These are phyloP conservation scores for Brachypteracias leptosomus DNA, from an alignment of 2,113 vertebrate genomes.

Conservation along the genomic window DNA sequence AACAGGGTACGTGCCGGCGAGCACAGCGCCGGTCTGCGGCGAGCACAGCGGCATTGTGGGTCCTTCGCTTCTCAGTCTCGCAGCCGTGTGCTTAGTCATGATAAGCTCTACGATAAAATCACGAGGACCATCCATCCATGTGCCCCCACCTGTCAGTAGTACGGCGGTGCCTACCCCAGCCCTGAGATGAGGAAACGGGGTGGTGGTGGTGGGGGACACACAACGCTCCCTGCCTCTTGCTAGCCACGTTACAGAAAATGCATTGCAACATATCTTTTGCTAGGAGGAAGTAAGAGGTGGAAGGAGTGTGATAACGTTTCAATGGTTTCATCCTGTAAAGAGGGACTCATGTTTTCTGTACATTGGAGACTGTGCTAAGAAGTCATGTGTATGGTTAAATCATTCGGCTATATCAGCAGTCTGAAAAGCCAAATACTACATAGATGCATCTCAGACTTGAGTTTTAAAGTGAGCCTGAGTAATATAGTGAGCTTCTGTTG, in stretches of 20 bases:
- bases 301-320: accelerated
- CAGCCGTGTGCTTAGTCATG: not conserved
- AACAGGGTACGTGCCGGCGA: slow-evolving; percentile 51
- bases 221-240: no score
- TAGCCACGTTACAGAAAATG: accelerated
- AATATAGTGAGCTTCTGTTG: accelerated
- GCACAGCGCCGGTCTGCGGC: slow-evolving; percentile 50
- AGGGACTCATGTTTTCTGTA: accelerated
- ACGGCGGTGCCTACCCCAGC: not conserved
- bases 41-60: slow-evolving; percentile 48
- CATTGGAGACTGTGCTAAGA: not conserved
- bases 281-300: not conserved
- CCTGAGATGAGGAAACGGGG: not conserved
- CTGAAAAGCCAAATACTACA: accelerated
- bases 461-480: not conserved
- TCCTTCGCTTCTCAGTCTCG: not conserved
- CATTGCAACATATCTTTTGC: accelerated
- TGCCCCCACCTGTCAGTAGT: not conserved
- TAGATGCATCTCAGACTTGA: not conserved
- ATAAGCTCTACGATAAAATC: not conserved
- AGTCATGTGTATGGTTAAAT: accelerated
- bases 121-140: accelerated
- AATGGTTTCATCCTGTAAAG: not conserved
- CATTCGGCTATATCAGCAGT: no score
- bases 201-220: accelerated